Evolutionary conservation across 2,888 invertebrate genomes (phyloP).

Genomic region (Chymomyza amoena): DNA sequence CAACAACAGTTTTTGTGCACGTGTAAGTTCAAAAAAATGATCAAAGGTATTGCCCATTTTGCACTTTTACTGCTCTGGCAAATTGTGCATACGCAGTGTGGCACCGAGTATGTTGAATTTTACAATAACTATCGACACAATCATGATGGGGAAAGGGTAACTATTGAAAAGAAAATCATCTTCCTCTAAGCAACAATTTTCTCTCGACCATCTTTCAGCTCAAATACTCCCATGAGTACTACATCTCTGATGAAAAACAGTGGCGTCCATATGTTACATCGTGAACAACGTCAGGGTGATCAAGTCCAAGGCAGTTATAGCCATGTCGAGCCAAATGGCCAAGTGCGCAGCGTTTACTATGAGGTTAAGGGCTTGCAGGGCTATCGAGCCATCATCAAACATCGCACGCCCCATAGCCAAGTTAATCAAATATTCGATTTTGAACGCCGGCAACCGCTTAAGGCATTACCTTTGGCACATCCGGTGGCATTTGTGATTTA

Average conservation of each 20-base stretch:
- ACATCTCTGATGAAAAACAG: slow-evolving; percentile 70
- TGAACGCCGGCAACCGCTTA: slow-evolving; percentile 56
- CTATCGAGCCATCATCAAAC: slow-evolving; percentile 64
- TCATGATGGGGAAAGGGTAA: slow-evolving; percentile 73
- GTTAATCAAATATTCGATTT: slow-evolving; percentile 65
- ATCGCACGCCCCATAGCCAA: slow-evolving; percentile 70
- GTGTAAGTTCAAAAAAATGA: slow-evolving; percentile 29
- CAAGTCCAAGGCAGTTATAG: slow-evolving; percentile 72
- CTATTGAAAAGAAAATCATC: too few relatives aligned
- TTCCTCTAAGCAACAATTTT: too few relatives aligned
- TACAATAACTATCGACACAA: slow-evolving; percentile 72
- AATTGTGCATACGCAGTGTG: slow-evolving; percentile 64
- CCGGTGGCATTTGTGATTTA: slow-evolving; percentile 70
- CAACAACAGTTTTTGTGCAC: slow-evolving; percentile 54
- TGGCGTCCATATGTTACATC: slow-evolving; percentile 72
- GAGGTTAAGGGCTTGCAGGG: slow-evolving; percentile 55
- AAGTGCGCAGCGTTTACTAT: slow-evolving; percentile 73
- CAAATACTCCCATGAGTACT: slow-evolving; percentile 72
- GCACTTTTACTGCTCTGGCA: slow-evolving; percentile 9
- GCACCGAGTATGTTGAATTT: slow-evolving; percentile 67
- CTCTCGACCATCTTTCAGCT: too few relatives aligned
- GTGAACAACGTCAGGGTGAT: slow-evolving; percentile 70
- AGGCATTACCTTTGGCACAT: slow-evolving; percentile 59
- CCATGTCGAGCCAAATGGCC: slow-evolving; percentile 74
- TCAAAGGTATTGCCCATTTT: slow-evolving; percentile 25